Evolutionary conservation across 2,797 vertebrate species (phyloP), one percentile per base, ranked within the genome.

Genomic region (Hydrocynus forskahlii): DNA sequence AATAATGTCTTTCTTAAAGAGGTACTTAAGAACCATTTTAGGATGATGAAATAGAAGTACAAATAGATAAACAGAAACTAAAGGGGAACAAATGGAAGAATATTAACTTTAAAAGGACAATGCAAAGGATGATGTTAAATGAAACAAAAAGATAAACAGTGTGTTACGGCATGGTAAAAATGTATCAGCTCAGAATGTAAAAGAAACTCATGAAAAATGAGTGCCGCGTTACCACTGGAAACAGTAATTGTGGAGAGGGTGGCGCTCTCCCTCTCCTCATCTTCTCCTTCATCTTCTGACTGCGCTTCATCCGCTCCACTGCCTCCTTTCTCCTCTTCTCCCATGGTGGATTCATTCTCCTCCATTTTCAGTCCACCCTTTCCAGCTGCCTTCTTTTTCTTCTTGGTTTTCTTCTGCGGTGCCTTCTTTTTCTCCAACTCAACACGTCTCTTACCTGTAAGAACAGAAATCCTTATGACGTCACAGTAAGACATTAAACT

Each of bases 381-480:
- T 19, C 75, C 89, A 0, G 86, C 2, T 5, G 89, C 88, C 79
- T 94, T 96, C 84, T 94, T 97, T 89, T 96, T 97, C 90, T 94
- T 98, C 89, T 97, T 98, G 84, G 91, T 78, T 86, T 97, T 98
- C 90, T 80, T 82, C 94, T 95, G 29, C 9, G 86, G 87, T 2
- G 87, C 89, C 79, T 93, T 94, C 89, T 97, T 99, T 76, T 96
- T 98, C 87, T 95, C 96, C 71, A 97, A 87, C 9, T 96, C 95
- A 13, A 89, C 75, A 74, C 92, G 91, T 89, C 98, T 99, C 78
- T 97, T 97, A 43, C 97, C 97, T 99, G 87, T 16, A 59, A 59
- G 62, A 60, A 82, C 19, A 68, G 38, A 0, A 50, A 23, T 10
- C 12, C 16, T 54, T 35, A 10, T 5, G 16, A 67, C 12, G 17